Base-by-base conservation (phyloP, 2,888 invertebrate species). In the Drosophila borborema region DNA sequence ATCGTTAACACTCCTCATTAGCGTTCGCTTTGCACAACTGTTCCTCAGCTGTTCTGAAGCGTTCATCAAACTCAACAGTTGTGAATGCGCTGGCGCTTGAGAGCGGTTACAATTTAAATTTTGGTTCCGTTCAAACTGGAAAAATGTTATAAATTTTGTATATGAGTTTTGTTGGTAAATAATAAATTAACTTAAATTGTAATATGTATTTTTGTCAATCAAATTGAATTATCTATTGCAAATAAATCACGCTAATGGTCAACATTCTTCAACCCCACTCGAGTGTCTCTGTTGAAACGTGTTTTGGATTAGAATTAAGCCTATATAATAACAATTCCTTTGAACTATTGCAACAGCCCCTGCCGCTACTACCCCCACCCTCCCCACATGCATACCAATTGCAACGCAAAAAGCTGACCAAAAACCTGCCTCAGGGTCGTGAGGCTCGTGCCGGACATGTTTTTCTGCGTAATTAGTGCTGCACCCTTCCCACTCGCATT, bases 271-370 rank as follows among this genome's bases (percentile, higher is more conserved):
- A 48, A 71, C 77, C 76, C 77, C 60, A 28, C 14, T 70, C 72
- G 69, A 69, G 18, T 45, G 56, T 68, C 54, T 66, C 66, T 65
- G 40, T 23, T 46, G 77, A 74, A 87, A 86, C 86, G 86, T 87
- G 86, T 82, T 55, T 72, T 63, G 86, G 89, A 80, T 87, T 87
- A 88, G 74, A 87, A 87, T 84, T 87, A 86, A 86, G 81, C 77
- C 74, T 65, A 64, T 77, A 59, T 64, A 63, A 72, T 71, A 66
- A 72, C 72, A 66, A 53, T 70, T 73, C 48, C 59, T 80, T 74
- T 71, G 73, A 71, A 68, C 74, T 45, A 70, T 56, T 82, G 84
- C 75, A 74, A 18, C 31, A 71, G 81, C 16, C 45, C 10, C 16
- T 34, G 28, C 10, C 14, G 5, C 38, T 38, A 0, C 56, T 20